Conservation (phyloP, 2,797 vertebrate genomes). For the Protonibea diacanthus region DNA sequence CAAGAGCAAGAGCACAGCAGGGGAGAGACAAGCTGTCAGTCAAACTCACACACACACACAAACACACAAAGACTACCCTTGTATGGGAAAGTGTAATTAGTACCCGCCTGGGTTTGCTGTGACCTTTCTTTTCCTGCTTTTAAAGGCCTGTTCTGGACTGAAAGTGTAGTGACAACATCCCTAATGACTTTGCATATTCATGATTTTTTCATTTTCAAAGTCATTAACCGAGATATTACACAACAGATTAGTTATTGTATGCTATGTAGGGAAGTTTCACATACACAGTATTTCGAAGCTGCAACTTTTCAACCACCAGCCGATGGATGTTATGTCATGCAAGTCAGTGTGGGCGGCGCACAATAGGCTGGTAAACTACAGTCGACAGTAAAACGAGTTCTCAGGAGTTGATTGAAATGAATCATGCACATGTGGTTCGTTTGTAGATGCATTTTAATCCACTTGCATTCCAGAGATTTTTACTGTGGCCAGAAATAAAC, state of each 20-base stretch:
- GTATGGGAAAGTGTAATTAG: slow-evolving; percentile 63
- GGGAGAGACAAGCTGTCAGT: slow-evolving; percentile 65
- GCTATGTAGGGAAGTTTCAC: neutral
- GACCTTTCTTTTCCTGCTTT: slow-evolving; percentile 62
- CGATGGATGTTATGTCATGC: neutral
- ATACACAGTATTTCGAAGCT: neutral
- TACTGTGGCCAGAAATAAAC: slow-evolving; percentile 18
- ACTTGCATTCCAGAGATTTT: slow-evolving; percentile 34
- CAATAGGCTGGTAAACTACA: neutral
- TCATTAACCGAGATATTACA: slow-evolving; percentile 11
- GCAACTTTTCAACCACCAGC: neutral
- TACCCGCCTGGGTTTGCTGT: slow-evolving; percentile 51
- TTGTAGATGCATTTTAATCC: slow-evolving; percentile 12
- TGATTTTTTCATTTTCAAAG: slow-evolving; percentile 27
- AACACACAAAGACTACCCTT: slow-evolving; percentile 43
- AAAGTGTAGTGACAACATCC: slow-evolving; percentile 26
- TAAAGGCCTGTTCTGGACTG: slow-evolving; percentile 31
- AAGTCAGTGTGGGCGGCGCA: neutral
- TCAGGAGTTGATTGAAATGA: slow-evolving; percentile 14
- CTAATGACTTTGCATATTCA: slow-evolving; percentile 15
- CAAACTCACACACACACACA: slow-evolving; percentile 30
- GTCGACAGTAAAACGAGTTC: slow-evolving; percentile 3
- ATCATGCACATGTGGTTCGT: neutral
- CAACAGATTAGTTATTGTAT: slow-evolving; percentile 4
- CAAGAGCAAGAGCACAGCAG: slow-evolving; percentile 63